Evolutionary conservation across 2,113 vertebrate genomes (phyloP).

Genomic region (Serinus canaria): DNA sequence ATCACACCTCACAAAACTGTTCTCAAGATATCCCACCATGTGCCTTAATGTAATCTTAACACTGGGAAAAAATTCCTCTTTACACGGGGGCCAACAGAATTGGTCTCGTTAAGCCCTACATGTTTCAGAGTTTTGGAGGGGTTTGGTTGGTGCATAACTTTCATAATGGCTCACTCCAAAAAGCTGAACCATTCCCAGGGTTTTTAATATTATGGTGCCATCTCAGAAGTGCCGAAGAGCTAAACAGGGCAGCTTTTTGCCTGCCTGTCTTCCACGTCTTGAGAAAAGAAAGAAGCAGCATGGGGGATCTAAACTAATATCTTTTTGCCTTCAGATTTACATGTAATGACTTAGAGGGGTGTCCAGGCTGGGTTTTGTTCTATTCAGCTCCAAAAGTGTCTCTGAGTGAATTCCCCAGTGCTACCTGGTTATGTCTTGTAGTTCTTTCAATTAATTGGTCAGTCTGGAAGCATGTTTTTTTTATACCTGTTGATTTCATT

Average conservation of each 20-base stretch:
- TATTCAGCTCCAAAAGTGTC: slow-evolving; percentile 10
- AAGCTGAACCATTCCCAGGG: background rate
- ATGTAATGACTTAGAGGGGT: background rate
- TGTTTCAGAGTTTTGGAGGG: background rate
- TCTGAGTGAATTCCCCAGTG: background rate
- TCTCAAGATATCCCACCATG: slow-evolving; percentile 36
- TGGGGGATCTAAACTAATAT: background rate
- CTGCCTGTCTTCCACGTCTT: slow-evolving; percentile 25
- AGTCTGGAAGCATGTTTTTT: background rate
- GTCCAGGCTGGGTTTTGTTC: background rate
- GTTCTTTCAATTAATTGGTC: background rate
- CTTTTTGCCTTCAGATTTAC: background rate
- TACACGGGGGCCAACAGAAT: background rate
- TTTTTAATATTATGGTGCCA: slow-evolving; percentile 16
- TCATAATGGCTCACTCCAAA: background rate
- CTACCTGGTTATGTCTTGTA: background rate
- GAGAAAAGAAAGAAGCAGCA: background rate
- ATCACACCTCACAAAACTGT: slow-evolving; percentile 55
- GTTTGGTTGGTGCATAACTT: background rate
- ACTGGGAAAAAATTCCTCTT: slow-evolving; percentile 26
- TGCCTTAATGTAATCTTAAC: slow-evolving; percentile 54
- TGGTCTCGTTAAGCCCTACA: background rate
- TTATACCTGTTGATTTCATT: background rate
- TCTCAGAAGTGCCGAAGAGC: slow-evolving; percentile 3
- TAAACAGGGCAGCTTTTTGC: slow-evolving; percentile 1